Evolutionary conservation across 2,797 vertebrate species (phyloP).

Genomic region (Tinamus major): DNA sequence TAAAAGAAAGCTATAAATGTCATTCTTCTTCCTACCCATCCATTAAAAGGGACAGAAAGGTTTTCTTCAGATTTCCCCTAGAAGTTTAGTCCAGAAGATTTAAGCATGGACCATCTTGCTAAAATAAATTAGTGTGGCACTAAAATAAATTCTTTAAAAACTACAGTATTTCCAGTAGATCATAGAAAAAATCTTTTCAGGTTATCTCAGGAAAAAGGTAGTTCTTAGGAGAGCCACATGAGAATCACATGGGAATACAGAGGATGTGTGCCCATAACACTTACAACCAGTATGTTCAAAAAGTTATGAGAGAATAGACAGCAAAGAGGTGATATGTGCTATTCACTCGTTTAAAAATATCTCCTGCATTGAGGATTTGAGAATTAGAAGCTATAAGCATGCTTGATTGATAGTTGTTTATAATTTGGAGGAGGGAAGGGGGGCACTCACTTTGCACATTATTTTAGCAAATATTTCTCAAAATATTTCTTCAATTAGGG

Average conservation of each 20-base stretch:
- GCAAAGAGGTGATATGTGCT: not conserved
- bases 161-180: not conserved
- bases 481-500: not conserved
- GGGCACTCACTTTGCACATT: not conserved
- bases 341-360: not conserved
- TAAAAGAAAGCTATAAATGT: not conserved
- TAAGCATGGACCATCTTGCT: not conserved
- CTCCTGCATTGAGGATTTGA: not conserved
- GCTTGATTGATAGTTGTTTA: not conserved
- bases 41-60: not conserved
- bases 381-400: not conserved
- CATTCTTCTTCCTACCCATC: not conserved
- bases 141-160: not conserved
- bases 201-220: not conserved
- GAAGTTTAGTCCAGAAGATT: not conserved
- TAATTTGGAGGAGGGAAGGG: not conserved
- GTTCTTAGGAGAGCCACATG: not conserved
- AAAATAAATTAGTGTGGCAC: not conserved
- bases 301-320: not conserved
- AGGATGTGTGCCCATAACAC: not conserved
- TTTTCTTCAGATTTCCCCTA: not conserved
- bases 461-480: not conserved
- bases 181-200: not conserved
- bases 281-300: not conserved
- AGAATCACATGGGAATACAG: not conserved